A percentile compares a stretch with the other conserved stretches of the same genome.
phyloP scores from a whole-genome alignment of 2,113 vertebrate genomes.

The Ornithorhynchus anatinus region DNA sequence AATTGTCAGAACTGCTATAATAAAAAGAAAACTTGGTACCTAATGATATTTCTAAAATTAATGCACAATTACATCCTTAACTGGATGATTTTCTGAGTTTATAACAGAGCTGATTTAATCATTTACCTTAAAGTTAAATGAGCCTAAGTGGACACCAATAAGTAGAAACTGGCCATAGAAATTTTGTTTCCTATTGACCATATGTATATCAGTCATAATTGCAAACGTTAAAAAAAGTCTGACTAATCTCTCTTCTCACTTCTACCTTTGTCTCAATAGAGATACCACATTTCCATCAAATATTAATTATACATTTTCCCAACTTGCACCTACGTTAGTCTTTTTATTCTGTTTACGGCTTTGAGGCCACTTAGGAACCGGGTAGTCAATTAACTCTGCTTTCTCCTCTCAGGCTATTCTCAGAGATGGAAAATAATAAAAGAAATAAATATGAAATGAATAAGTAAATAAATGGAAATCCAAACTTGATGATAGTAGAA shows the following conservation, averaged over 20 bases:
- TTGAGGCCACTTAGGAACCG: constrained; percentile 14
- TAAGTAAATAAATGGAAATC: background rate
- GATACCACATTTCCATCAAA: constrained; percentile 41
- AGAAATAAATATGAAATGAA: constrained; percentile 6
- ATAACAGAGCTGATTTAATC: background rate
- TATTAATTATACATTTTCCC: constrained; percentile 56
- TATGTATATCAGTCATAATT: constrained; percentile 12
- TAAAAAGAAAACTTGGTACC: background rate
- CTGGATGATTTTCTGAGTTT: background rate
- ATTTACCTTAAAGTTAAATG: background rate
- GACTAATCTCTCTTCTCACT: constrained; percentile 17
- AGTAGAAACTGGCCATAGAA: background rate
- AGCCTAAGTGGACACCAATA: background rate
- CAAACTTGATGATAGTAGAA: background rate
- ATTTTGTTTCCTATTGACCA: background rate
- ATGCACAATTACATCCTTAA: background rate
- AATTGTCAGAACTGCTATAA: too few species aligned
- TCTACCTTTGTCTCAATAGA: constrained; percentile 17
- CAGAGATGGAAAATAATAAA: constrained; percentile 8
- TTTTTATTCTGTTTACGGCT: constrained; percentile 44
- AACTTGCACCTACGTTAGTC: constrained; percentile 28
- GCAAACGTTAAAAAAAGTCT: constrained; percentile 15
- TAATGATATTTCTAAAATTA: constrained; percentile 1
- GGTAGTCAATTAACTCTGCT: constrained; percentile 22
- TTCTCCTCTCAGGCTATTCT: constrained; percentile 11